phyloP scores from a whole-genome alignment of 53 echinoderm and acorn worm genomes.

The Stichopus horrens region DNA sequence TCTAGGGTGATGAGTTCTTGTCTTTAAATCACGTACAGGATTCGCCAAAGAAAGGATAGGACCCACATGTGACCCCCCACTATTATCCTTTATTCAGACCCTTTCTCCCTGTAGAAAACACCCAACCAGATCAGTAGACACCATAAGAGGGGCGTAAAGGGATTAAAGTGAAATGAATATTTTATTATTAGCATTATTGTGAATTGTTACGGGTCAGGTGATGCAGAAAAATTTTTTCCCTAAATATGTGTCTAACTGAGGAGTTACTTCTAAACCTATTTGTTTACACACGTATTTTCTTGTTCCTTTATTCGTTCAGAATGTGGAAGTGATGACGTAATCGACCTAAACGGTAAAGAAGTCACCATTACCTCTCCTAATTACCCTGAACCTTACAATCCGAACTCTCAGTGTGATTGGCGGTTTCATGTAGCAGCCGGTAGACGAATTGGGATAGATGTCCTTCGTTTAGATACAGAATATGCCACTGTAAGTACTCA shows the following conservation, averaged over 20 bases:
- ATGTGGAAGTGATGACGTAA: neutral
- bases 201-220: neutral
- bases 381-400: slow-evolving; percentile 70
- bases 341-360: slow-evolving; percentile 47
- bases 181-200: neutral
- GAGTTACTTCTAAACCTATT: neutral
- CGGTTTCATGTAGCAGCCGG: slow-evolving; percentile 59
- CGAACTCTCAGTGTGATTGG: slow-evolving; percentile 81
- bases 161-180: neutral
- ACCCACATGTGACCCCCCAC: no score
- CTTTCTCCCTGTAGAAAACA: no score
- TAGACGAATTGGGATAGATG: slow-evolving; percentile 67
- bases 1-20: no score
- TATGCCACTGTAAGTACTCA: slow-evolving; percentile 51
- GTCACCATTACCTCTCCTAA: slow-evolving; percentile 57
- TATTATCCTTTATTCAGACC: no score
- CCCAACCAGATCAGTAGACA: no score
- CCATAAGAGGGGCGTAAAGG: no score
- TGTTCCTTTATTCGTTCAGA: neutral
- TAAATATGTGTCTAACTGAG: no score
- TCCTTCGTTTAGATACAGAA: slow-evolving; percentile 69
- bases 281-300: neutral
- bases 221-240: neutral
- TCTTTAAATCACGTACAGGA: no score
- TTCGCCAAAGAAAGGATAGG: no score